A percentile compares a stretch with the other conserved stretches of the same genome.
Evolutionary conservation across 2,113 vertebrate species (phyloP).

Genomic region (Ranitomeya variabilis): DNA sequence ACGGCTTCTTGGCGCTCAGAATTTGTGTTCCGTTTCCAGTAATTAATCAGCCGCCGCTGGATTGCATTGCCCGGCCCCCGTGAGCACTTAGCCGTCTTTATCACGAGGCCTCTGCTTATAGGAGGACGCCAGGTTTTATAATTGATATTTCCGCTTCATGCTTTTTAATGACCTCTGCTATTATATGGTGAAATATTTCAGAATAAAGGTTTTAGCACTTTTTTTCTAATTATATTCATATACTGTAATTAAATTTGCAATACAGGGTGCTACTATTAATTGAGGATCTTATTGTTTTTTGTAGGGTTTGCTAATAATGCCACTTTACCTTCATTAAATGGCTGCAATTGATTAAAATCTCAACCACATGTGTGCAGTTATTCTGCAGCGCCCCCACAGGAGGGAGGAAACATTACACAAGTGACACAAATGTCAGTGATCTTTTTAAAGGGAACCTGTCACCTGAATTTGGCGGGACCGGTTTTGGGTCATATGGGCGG

Average conservation of each 20-base stretch:
- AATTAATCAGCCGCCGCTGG: conserved; percentile 21
- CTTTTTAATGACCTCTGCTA: neutral
- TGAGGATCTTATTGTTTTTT: too few species aligned
- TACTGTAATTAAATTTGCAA: neutral
- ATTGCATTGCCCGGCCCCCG: neutral
- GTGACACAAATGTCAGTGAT: neutral
- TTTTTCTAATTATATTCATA: neutral
- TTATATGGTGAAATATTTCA: neutral
- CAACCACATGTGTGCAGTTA: too few species aligned
- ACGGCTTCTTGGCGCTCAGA: neutral
- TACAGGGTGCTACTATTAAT: neutral
- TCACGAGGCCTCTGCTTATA: neutral
- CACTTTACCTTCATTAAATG: too few species aligned
- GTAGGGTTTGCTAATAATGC: too few species aligned
- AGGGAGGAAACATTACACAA: neutral
- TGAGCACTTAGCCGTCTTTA: conserved; percentile 20
- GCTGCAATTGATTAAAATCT: too few species aligned
- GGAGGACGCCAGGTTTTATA: neutral
- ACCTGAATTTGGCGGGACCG: too few species aligned
- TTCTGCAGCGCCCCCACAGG: neutral
- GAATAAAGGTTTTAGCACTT: neutral
- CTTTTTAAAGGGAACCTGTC: too few species aligned
- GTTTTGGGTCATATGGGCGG: too few species aligned
- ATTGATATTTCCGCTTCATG: conserved; percentile 32
- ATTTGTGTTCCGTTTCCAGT: conserved; percentile 28